These are phyloP conservation scores for Etia nguti DNA, from an alignment of 2,113 vertebrate genomes.

Conservation along the genomic window DNA sequence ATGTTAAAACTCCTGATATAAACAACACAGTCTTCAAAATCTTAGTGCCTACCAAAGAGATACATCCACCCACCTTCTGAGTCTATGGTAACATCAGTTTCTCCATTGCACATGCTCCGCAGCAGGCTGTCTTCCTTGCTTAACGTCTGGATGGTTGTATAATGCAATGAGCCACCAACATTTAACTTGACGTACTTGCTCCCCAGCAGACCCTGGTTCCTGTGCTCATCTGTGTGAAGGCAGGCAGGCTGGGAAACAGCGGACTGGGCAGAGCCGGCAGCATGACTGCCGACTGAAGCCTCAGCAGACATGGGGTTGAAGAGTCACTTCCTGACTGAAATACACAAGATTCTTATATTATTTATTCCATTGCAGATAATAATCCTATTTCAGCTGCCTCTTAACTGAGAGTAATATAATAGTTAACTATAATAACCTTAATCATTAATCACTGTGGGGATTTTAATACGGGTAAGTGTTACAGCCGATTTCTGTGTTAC, in stretches of 20 bases:
- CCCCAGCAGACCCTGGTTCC: slow-evolving; percentile 64
- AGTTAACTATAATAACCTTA: neutral
- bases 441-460: neutral
- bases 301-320: slow-evolving; percentile 75
- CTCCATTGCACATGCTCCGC: slow-evolving; percentile 80
- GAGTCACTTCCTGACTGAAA: slow-evolving; percentile 37
- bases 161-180: slow-evolving; percentile 83
- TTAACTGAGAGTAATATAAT: neutral
- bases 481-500: neutral
- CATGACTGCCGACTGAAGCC: slow-evolving; percentile 69
- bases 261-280: slow-evolving; percentile 49
- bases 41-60: neutral
- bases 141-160: slow-evolving; percentile 85
- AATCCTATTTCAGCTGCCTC: neutral
- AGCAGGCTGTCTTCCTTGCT: slow-evolving; percentile 83
- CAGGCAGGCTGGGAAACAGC: slow-evolving; percentile 38
- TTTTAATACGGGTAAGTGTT: neutral
- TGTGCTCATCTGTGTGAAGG: slow-evolving; percentile 56
- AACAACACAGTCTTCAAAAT: neutral
- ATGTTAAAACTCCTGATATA: neutral
- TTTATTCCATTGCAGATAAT: neutral
- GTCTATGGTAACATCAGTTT: slow-evolving; percentile 78
- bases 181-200: slow-evolving; percentile 89
- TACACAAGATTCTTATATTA: neutral
- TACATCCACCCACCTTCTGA: slow-evolving; percentile 73